Evolutionary conservation across 1,140 invertebrate genomes (phyloP).

Genomic region (Anastrepha ludens): DNA sequence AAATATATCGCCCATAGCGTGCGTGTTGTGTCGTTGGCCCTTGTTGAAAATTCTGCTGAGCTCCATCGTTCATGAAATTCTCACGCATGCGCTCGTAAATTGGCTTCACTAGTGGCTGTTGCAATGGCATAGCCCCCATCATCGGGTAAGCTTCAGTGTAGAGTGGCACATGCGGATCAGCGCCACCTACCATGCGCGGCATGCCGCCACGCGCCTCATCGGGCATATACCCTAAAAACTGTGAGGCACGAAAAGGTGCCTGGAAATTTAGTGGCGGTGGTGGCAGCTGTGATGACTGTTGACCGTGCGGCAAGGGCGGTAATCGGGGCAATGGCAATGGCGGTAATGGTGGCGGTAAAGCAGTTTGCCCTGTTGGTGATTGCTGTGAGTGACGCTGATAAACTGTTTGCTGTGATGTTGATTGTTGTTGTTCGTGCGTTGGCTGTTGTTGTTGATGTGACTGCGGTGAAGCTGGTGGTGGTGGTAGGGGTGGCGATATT

Average conservation of each 20-base stretch:
- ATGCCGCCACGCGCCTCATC: neutral
- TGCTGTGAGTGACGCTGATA: neutral
- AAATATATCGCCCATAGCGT: constrained; percentile 17
- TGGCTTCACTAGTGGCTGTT: neutral
- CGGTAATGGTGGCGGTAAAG: constrained; percentile 3
- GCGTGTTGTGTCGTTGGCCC: neutral
- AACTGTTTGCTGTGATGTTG: neutral
- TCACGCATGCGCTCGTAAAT: neutral
- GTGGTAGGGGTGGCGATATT: neutral
- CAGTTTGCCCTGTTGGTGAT: neutral
- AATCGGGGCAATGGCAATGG: neutral
- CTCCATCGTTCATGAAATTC: neutral
- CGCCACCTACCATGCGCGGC: neutral
- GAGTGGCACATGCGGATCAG: neutral
- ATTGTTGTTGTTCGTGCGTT: neutral
- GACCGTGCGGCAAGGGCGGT: neutral
- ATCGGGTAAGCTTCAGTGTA: neutral
- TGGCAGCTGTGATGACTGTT: neutral
- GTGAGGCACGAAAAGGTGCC: constrained; percentile 2
- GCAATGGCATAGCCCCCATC: neutral
- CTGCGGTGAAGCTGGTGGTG: neutral
- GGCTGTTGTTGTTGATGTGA: neutral
- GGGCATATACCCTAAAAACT: constrained; percentile 18
- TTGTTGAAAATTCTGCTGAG: neutral
- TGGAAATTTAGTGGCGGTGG: neutral